These are phyloP conservation scores for Micoletzkya japonica DNA, from an alignment of 2,888 invertebrate genomes.

Conservation along the genomic window DNA sequence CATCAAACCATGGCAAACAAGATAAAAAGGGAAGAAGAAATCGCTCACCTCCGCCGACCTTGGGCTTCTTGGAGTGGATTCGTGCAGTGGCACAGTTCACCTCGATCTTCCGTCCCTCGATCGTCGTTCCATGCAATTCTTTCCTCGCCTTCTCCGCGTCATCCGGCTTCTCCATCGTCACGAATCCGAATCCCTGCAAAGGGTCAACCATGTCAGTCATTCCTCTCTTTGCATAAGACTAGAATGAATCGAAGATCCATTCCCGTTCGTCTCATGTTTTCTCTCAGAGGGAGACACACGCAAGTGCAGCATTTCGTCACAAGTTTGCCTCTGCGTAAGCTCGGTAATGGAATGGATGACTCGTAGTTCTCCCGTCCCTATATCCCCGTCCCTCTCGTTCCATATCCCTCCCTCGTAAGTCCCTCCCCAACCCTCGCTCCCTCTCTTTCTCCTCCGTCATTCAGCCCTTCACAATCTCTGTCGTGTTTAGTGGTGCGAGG, in stretches of 20 bases:
- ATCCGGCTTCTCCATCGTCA: conserved; percentile 99
- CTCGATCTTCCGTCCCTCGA: conserved; percentile 99
- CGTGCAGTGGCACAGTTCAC: conserved; percentile 98
- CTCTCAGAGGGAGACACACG: no score
- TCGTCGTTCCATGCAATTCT: conserved; percentile 99
- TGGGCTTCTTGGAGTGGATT: conserved; percentile 96
- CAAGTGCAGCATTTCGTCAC: no score
- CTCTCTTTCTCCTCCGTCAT: conserved; percentile 1
- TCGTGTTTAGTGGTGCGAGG: conserved; percentile 13
- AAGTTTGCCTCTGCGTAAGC: no score
- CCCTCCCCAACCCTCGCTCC: conserved; percentile 13
- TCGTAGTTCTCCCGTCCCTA: not conserved
- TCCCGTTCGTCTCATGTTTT: no score
- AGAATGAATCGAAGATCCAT: no score
- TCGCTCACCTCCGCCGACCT: conserved; percentile 37
- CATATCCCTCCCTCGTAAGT: conserved; percentile 18
- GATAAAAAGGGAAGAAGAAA: no score
- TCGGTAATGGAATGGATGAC: no score
- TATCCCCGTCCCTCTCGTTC: conserved; percentile 18
- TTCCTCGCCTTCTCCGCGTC: conserved; percentile 99
- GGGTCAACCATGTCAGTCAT: no score
- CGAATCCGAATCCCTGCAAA: conserved; percentile 99
- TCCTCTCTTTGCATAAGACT: not conserved
- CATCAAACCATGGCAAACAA: no score
- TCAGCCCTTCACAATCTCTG: conserved; percentile 3